These are phyloP conservation scores for Recurvirostra avosetta DNA, from an alignment of 2,113 vertebrate genomes.

Conservation along the genomic window DNA sequence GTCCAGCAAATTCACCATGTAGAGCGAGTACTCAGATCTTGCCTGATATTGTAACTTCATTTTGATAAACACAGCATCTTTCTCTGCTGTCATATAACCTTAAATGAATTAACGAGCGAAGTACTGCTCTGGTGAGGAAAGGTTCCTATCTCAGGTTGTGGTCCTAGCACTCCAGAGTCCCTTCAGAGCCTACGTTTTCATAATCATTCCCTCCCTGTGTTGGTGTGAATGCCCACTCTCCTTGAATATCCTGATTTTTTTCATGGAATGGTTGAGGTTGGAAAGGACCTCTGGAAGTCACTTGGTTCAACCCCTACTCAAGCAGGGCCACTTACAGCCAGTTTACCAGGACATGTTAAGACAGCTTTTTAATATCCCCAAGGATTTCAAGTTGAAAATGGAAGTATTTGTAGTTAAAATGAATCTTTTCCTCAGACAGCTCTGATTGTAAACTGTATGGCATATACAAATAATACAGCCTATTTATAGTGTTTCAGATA, in stretches of 20 bases:
- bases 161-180: background rate
- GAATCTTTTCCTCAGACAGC: background rate
- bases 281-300: background rate
- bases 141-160: background rate
- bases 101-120: background rate
- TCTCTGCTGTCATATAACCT: background rate
- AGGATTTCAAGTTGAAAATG: background rate
- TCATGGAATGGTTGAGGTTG: background rate
- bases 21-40: background rate
- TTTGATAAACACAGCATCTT: background rate
- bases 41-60: background rate
- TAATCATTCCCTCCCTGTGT: background rate
- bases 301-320: background rate
- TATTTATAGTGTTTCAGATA: background rate
- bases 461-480: background rate
- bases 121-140: background rate
- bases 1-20: background rate
- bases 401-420: background rate
- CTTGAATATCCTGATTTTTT: background rate
- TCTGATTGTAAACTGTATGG: background rate
- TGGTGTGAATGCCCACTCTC: background rate
- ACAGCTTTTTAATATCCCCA: background rate
- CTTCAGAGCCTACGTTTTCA: background rate
- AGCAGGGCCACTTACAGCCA: background rate
- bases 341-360: background rate